Conservation (phyloP, 2,888 invertebrate genomes). For the Zaprionus bogoriensis region DNA sequence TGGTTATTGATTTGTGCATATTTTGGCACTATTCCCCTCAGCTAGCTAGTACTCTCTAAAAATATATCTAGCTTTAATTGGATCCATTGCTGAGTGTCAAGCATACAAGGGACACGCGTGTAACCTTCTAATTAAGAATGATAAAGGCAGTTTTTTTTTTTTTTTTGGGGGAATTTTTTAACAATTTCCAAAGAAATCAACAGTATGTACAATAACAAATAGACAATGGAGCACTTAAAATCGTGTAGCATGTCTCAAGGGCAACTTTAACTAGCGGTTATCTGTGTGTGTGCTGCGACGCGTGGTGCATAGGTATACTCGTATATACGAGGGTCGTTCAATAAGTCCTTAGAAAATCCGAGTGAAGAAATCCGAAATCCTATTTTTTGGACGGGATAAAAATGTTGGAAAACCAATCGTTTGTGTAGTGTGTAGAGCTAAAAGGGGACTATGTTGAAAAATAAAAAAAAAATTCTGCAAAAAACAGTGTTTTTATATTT, state of each 20-base stretch:
- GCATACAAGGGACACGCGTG: constrained; percentile 6
- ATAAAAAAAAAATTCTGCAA: no score
- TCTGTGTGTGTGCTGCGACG: neutral
- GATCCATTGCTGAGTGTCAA: neutral
- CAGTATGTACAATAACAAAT: neutral
- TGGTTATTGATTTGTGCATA: no score
- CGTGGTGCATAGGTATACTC: no score
- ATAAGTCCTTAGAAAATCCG: no score
- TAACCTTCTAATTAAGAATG: constrained; percentile 43
- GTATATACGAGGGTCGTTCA: no score
- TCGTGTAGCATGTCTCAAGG: constrained; percentile 32
- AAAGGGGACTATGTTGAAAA: no score
- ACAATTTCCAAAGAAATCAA: constrained; percentile 23
- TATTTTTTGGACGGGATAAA: no score
- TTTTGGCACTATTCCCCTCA: neutral
- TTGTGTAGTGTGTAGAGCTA: no score
- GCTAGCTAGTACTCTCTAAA: neutral
- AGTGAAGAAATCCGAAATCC: no score
- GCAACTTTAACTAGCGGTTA: constrained; percentile 24
- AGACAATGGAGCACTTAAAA: constrained; percentile 24
- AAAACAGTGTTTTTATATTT: no score
- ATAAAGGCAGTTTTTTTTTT: constrained; percentile 44
- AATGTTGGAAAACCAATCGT: no score
- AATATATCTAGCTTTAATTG: neutral
- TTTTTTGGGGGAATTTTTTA: constrained; percentile 34